These are phyloP conservation scores for Dicaeum eximium DNA, from an alignment of 2,113 vertebrate genomes.

Conservation along the genomic window DNA sequence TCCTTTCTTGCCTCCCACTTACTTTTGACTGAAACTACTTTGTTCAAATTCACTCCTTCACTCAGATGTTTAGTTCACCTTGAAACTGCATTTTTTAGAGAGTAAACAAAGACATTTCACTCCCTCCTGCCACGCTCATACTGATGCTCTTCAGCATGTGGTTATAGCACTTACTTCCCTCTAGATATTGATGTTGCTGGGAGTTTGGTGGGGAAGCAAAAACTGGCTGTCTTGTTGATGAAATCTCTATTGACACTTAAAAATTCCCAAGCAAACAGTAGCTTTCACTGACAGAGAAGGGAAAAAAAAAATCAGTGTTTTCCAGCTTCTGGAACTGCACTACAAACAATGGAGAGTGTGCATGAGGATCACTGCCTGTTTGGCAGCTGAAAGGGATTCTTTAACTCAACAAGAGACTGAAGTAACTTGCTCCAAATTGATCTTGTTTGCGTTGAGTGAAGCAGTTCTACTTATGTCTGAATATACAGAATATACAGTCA, in stretches of 20 bases:
- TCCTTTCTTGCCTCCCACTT: background rate
- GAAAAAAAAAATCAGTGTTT: background rate
- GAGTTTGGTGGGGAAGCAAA: background rate
- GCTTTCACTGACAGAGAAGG: background rate
- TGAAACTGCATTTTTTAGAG: background rate
- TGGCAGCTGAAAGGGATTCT: background rate
- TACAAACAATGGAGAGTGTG: background rate
- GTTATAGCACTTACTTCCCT: background rate
- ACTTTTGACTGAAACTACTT: background rate
- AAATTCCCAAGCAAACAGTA: background rate
- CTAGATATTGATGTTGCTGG: background rate
- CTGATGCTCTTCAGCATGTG: background rate
- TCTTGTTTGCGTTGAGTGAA: background rate
- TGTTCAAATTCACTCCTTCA: conserved; percentile 12
- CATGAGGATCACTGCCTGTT: background rate
- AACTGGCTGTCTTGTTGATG: background rate
- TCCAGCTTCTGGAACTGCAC: background rate
- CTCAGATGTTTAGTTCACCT: background rate
- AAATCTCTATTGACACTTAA: background rate
- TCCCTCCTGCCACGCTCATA: background rate
- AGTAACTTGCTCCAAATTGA: background rate
- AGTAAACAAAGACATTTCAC: background rate
- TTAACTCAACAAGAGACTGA: background rate
- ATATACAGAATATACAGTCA: background rate
- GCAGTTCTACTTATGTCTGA: background rate